Base-by-base conservation (phyloP, 2,888 invertebrate species). In the Meliscaeva auricollis region DNA sequence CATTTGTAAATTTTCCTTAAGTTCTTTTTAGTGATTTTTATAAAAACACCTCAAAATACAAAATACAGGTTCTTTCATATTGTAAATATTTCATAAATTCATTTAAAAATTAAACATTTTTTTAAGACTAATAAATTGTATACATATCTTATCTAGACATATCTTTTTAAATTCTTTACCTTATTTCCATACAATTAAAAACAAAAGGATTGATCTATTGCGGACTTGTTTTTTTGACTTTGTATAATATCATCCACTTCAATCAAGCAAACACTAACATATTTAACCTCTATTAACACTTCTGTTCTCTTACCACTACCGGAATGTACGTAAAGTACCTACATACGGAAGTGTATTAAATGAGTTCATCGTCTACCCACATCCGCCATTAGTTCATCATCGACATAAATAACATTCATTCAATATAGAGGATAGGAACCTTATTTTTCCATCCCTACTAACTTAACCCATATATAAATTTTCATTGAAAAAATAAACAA, bases 351-450 rank as follows among this genome's bases (percentile, higher is more conserved):
- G 75, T 81, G 38, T 56, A 62, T 62, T 62, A 69, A 81, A 70
- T 54, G 75, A 75, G 75, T 70, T 75, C 81, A 81, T 75, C 70
- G 38, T 32, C 26, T 48, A 75, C n/a, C 69, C 62, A 41, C 75
- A 70, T 60, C 22, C 50, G 32, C 69, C 69, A 76, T 76, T 22
- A 75, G 48, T 52, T 32, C 80, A 50, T 80, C 60, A 62, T 78
- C 38, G 38, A n/a, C 76, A 81, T 58, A 56, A 72, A 75, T 64
- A 76, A 46, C 73, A 73, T 68, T 38, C 69, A 70, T 56, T 56
- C 17, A 30, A 56, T 70, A 70, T 69, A 17, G 3, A 70, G 22
- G 32, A 17, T 1, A 70, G 22, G 32, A 50, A 64, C 22, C 66
- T 26, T 72, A 66, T 62, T 66, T 13, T 58, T 44, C 64, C 41